phyloP scores from a whole-genome alignment of 1,140 invertebrate genomes.

The Dendrolimus punctatus region DNA sequence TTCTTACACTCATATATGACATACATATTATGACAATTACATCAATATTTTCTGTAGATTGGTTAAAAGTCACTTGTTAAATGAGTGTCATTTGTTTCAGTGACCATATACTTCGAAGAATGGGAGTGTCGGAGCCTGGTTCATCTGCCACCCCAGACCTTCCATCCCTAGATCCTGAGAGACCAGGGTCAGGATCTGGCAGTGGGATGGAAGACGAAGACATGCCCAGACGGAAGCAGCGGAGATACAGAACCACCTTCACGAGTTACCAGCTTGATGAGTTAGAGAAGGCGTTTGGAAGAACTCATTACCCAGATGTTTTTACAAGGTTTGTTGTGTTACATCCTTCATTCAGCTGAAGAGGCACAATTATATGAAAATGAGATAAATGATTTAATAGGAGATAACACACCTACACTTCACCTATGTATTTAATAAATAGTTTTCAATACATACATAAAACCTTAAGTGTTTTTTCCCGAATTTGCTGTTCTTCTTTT shows the following conservation, averaged over 20 bases:
- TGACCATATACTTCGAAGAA: slow-evolving; percentile 13
- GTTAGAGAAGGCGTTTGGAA: slow-evolving; percentile 96
- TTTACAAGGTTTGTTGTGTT: slow-evolving; percentile 89
- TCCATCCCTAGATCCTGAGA: slow-evolving; percentile 72
- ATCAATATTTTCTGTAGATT: too few species aligned
- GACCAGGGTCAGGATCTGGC: slow-evolving; percentile 81
- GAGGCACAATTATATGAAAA: neutral
- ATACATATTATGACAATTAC: too few species aligned
- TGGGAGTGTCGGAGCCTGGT: slow-evolving; percentile 56
- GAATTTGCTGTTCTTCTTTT: too few species aligned
- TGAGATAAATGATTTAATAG: too few species aligned
- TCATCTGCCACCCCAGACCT: slow-evolving; percentile 59
- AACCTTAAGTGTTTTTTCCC: too few species aligned
- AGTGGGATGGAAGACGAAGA: slow-evolving; percentile 87
- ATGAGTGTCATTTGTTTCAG: slow-evolving; percentile 6
- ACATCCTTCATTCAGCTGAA: neutral
- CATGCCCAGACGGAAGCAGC: slow-evolving; percentile 90
- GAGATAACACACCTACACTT: too few species aligned
- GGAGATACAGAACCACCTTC: slow-evolving; percentile 94
- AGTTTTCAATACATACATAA: too few species aligned
- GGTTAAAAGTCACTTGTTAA: too few species aligned
- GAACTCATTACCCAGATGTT: slow-evolving; percentile 99
- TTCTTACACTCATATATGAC: too few species aligned
- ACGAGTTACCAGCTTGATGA: slow-evolving; percentile 97
- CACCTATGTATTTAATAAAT: too few species aligned